phyloP scores from a whole-genome alignment of 2,797 vertebrate species.

The Agapornis canus region DNA sequence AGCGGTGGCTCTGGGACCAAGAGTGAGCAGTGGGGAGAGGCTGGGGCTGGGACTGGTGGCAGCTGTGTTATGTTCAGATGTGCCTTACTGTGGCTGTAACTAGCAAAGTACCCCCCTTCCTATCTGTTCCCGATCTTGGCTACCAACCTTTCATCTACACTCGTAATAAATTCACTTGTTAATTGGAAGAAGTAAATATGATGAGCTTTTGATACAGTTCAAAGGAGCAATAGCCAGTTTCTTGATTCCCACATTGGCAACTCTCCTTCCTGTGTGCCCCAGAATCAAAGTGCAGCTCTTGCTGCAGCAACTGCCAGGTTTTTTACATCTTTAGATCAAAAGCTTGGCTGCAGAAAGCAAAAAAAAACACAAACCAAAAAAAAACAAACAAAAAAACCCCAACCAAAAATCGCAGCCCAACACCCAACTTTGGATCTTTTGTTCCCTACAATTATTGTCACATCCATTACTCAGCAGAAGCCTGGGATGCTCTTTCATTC shows the following conservation, averaged over 20 bases:
- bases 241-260: constrained; percentile 29
- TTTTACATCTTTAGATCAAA: constrained; percentile 52
- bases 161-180: not conserved
- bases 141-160: not conserved
- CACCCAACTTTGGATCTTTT: constrained; percentile 42
- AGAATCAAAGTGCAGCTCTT: constrained; percentile 49
- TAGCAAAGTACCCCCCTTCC: not conserved
- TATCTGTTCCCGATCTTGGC: not conserved
- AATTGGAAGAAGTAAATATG: constrained; percentile 29
- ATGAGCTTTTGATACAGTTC: constrained; percentile 54
- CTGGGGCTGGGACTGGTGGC: not conserved
- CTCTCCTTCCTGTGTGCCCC: constrained; percentile 30
- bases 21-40: not conserved
- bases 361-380: not conserved
- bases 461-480: constrained; percentile 69
- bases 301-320: constrained; percentile 2
- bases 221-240: constrained; percentile 34
- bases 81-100: not conserved
- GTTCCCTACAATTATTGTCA: constrained; percentile 42
- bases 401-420: not conserved
- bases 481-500: constrained; percentile 36
- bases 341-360: constrained; percentile 29
- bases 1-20: not conserved
- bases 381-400: no score
- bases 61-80: fast-evolving